Base-by-base conservation (phyloP, 1,140 invertebrate species). In the Heliconius himera region DNA sequence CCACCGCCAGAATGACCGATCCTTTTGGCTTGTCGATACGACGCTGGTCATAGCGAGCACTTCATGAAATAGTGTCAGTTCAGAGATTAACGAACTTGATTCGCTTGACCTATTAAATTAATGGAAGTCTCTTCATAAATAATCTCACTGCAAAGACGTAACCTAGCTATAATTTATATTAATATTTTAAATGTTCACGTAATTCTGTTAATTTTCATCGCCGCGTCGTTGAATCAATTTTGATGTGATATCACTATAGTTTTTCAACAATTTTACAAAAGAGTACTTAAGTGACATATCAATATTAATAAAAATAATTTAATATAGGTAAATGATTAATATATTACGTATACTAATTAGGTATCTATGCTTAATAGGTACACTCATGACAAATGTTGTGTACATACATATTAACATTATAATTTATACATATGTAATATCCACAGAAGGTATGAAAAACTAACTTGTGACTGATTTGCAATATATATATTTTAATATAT, bases 11-110 rank as follows among this genome's bases (percentile, higher is more conserved):
- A 94, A 93, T 87, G 88, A 87, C 88, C 91, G 91, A 90, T 93
- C 92, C 92, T 94, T 93, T 94, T 93, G 92, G 93, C 92, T 89
- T 93, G 90, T 92, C 87, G 89, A 91, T 94, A 89, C 73, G 56
- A 77, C 86, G 85, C 82, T 87, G 85, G 85, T 88, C 85, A 87
- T 87, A 85, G 83, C 87, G 66, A 81, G 36, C 83, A 87, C 85
- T 85, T 85, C 86, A 85, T 85, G 84, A 91, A 91, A 93, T 93
- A 94, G 93, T 93, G 91, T 90, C 90, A 92, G 88, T 93, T 89
- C 88, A 91, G 90, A 93, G 93, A 94, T 88, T 93, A 92, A 93
- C 90, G 92, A 92, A 93, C 91, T 91, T 90, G 88, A 87, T 84
- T 86, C 87, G 85, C 83, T 82, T 92, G 90, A 92, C 91, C 90